These are phyloP conservation scores for Montipora capricornis DNA, from an alignment of 64 coral and sea anemone species.

Conservation along the genomic window DNA sequence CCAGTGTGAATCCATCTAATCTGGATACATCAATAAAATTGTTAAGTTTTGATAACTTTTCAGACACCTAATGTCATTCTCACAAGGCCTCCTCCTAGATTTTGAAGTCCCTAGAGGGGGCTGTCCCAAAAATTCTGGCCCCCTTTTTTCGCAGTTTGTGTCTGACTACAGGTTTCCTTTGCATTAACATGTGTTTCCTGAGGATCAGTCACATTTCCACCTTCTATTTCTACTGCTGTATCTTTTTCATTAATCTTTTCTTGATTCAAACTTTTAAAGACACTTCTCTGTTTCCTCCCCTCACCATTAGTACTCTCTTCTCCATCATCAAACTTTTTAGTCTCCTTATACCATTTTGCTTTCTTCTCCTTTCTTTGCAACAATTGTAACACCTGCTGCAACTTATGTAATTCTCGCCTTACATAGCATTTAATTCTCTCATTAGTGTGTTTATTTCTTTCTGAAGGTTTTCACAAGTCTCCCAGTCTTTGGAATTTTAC, in stretches of 20 bases:
- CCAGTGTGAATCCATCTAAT: conserved; percentile 67
- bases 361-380: conserved; percentile 40
- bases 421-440: too few species aligned
- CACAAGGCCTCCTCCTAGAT: not conserved
- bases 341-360: conserved; percentile 49
- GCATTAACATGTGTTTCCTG: not conserved
- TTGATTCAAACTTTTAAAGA: not conserved
- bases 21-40: conserved; percentile 57
- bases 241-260: not conserved
- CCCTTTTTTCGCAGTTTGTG: not conserved
- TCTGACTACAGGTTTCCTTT: not conserved
- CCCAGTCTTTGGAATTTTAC: conserved; percentile 24
- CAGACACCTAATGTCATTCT: conserved; percentile 7
- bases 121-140: not conserved
- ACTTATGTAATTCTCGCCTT: conserved; percentile 1
- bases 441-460: conserved; percentile 16
- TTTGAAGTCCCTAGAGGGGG: not conserved
- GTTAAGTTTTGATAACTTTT: conserved; percentile 60
- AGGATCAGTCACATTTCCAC: not conserved
- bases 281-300: not conserved
- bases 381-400: conserved; percentile 15
- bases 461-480: conserved; percentile 2
- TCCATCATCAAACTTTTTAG: conserved; percentile 20
- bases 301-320: conserved; percentile 4
- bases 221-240: not conserved